Conservation (phyloP, 2,113 vertebrate species). For the Pterocles orientalis region DNA sequence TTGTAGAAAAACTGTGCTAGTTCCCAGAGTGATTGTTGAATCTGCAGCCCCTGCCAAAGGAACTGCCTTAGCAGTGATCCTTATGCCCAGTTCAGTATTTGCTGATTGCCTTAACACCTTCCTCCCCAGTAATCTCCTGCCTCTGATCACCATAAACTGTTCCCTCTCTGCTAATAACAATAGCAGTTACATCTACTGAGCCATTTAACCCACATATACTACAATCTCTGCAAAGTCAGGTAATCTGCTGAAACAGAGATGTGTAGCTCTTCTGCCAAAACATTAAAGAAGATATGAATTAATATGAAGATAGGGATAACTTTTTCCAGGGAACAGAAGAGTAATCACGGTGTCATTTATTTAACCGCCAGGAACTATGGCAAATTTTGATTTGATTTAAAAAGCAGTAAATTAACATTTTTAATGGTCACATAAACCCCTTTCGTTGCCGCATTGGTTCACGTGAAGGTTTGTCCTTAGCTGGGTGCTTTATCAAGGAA, state of each 20-base stretch:
- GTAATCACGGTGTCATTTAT: background rate
- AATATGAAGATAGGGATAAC: background rate
- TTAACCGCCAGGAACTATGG: background rate
- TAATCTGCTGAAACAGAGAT: background rate
- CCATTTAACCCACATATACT: background rate
- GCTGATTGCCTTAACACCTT: background rate
- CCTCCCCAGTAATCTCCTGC: background rate
- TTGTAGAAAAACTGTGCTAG: background rate
- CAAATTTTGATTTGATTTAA: background rate
- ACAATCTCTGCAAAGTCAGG: background rate
- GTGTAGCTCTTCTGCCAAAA: background rate
- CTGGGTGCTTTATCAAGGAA: background rate
- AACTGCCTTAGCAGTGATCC: background rate
- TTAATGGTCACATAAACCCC: background rate
- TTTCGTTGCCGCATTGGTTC: background rate
- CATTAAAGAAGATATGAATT: background rate
- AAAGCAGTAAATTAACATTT: background rate
- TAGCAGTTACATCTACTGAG: background rate
- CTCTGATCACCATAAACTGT: background rate
- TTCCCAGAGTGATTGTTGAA: background rate
- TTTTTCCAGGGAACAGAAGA: background rate
- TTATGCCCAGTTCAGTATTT: background rate
- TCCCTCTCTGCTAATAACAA: background rate
- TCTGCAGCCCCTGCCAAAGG: background rate
- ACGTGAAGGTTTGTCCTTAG: background rate